These are phyloP conservation scores for Cotesia chilonis DNA, from an alignment of 1,140 invertebrate genomes.

Conservation along the genomic window DNA sequence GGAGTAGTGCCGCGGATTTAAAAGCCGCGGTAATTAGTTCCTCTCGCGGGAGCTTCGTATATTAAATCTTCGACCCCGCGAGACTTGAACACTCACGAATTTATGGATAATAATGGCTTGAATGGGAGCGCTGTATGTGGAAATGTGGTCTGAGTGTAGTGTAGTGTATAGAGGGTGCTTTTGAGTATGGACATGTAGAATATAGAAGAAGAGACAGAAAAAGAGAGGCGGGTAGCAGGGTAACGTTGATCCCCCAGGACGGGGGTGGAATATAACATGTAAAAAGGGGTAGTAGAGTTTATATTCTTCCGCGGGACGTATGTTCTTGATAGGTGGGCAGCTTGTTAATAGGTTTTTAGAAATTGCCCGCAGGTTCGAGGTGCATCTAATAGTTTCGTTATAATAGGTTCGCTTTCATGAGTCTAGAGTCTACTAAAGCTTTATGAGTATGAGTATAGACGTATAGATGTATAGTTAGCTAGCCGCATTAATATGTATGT, in stretches of 20 bases:
- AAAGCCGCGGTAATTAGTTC: slow-evolving; percentile 41
- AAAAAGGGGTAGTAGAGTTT: slow-evolving; percentile 22
- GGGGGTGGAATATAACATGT: background rate
- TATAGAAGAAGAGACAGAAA: slow-evolving; percentile 4
- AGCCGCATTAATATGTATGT: background rate
- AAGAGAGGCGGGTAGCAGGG: background rate
- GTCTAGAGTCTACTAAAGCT: slow-evolving; percentile 18
- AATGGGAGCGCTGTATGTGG: slow-evolving; percentile 3
- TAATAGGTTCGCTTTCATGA: slow-evolving; percentile 38
- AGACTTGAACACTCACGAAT: slow-evolving; percentile 17
- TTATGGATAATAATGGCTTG: slow-evolving; percentile 35
- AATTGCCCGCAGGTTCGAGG: slow-evolving; percentile 41
- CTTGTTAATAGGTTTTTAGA: slow-evolving; percentile 55
- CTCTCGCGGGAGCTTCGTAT: slow-evolving; percentile 28
- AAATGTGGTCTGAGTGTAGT: background rate
- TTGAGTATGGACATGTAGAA: background rate
- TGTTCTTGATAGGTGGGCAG: slow-evolving; percentile 49
- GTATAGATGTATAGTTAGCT: background rate
- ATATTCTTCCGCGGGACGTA: slow-evolving; percentile 39
- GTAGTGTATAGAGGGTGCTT: background rate
- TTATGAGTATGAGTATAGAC: slow-evolving; percentile 17
- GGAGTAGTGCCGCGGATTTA: slow-evolving; percentile 21
- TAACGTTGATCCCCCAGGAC: slow-evolving; percentile 4
- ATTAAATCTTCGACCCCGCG: slow-evolving; percentile 36
- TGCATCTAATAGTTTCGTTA: slow-evolving; percentile 40